A percentile compares a stretch with the other conserved stretches of the same genome.
These are phyloP conservation scores for Jordanella pulchra DNA, from an alignment of 2,797 vertebrate species.

Conservation along the genomic window DNA sequence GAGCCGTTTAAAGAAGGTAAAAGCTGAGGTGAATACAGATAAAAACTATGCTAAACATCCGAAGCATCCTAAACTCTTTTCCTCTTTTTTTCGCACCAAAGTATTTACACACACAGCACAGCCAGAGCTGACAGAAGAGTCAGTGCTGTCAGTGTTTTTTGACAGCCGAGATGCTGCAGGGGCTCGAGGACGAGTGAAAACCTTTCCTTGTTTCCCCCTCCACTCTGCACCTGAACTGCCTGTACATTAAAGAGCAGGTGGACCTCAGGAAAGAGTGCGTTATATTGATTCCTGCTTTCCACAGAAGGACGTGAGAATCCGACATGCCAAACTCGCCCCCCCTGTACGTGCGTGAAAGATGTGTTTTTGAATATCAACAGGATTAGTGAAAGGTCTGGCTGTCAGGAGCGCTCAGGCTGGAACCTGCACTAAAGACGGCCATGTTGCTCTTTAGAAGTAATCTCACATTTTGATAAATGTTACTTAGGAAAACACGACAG, in stretches of 20 bases:
- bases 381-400: slow-evolving; percentile 70
- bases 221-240: slow-evolving; percentile 37
- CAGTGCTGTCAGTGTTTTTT: slow-evolving; percentile 44
- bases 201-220: neutral
- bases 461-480: slow-evolving; percentile 69
- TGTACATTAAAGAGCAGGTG: slow-evolving; percentile 39
- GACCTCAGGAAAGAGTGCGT: slow-evolving; percentile 26
- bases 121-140: slow-evolving; percentile 11
- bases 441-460: slow-evolving; percentile 67
- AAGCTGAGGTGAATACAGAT: neutral
- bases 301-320: slow-evolving; percentile 31
- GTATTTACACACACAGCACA: slow-evolving; percentile 4
- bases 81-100: neutral
- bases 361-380: slow-evolving; percentile 53
- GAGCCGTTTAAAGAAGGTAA: no score
- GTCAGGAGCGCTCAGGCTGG: slow-evolving; percentile 55
- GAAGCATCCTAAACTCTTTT: neutral
- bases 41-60: neutral
- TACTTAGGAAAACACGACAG: slow-evolving; percentile 71
- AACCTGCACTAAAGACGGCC: slow-evolving; percentile 47
- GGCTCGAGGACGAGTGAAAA: slow-evolving; percentile 21
- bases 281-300: slow-evolving; percentile 53
- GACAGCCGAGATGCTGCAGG: slow-evolving; percentile 40
- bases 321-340: slow-evolving; percentile 13
- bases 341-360: neutral